These are phyloP conservation scores for Notamacropus eugenii DNA, from an alignment of 2,797 vertebrate genomes.

Conservation along the genomic window DNA sequence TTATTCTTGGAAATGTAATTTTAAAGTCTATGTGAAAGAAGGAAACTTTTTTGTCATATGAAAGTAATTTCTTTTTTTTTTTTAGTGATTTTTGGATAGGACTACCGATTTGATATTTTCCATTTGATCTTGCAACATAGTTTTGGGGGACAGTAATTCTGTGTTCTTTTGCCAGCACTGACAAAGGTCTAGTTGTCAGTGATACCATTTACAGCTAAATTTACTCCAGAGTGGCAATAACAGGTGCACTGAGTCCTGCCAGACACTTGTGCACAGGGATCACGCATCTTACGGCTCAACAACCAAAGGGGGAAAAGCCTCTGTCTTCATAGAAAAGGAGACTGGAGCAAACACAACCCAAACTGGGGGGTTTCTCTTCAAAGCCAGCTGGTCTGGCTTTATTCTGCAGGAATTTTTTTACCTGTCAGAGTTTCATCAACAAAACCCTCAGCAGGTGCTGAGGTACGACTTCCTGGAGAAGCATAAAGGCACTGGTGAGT, in stretches of 20 bases:
- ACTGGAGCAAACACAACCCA: conserved; percentile 92
- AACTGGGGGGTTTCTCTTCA: conserved; percentile 95
- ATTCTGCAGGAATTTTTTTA: conserved; percentile 93
- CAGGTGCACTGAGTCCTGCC: conserved; percentile 92
- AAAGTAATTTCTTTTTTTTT: conserved; percentile 79
- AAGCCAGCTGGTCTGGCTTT: conserved; percentile 99
- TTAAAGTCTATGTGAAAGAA: conserved; percentile 77
- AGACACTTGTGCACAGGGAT: conserved; percentile 89
- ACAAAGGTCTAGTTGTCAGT: conserved; percentile 92
- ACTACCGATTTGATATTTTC: conserved; percentile 86
- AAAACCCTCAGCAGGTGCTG: conserved; percentile 95
- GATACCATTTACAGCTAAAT: conserved; percentile 96
- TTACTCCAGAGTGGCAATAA: conserved; percentile 93
- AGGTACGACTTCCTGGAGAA: conserved; percentile 97
- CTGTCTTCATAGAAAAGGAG: conserved; percentile 91
- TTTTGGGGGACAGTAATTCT: conserved; percentile 80
- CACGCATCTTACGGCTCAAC: conserved; percentile 89
- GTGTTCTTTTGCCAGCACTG: conserved; percentile 87
- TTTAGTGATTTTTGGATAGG: conserved; percentile 81
- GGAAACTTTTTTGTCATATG: conserved; percentile 80
- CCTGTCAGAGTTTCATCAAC: conserved; percentile 89
- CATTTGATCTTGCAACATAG: conserved; percentile 85
- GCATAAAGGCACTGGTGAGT: conserved; percentile 95
- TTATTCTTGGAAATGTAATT: conserved; percentile 84
- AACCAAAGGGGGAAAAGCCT: conserved; percentile 89